These are phyloP conservation scores for Cephalotes varians DNA, from an alignment of 2,888 invertebrate genomes.

Conservation along the genomic window DNA sequence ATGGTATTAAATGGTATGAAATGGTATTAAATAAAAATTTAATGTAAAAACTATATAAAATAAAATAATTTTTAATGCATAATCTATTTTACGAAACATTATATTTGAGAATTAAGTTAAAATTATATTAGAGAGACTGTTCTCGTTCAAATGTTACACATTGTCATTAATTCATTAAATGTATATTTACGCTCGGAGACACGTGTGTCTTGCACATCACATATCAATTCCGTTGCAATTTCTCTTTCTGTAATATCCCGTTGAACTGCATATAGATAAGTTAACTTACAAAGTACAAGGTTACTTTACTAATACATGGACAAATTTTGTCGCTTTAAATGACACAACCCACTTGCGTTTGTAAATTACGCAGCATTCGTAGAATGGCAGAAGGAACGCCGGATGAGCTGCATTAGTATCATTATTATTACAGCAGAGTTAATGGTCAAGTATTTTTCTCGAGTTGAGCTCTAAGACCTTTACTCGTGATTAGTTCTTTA, in stretches of 20 bases:
- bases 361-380: conserved; percentile 81
- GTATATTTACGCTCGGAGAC: neutral
- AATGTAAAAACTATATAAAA: neutral
- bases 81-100: neutral
- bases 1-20: too few species aligned
- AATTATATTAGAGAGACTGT: too few species aligned
- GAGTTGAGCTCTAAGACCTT: conserved; percentile 47
- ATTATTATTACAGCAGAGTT: conserved; percentile 73
- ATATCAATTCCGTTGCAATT: conserved; percentile 13
- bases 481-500: conserved; percentile 24
- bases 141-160: neutral
- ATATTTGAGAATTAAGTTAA: neutral
- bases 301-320: conserved; percentile 40
- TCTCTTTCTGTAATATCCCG: conserved; percentile 9
- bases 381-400: conserved; percentile 81
- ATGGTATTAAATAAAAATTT: neutral
- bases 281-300: conserved; percentile 38
- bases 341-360: conserved; percentile 76
- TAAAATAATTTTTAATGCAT: neutral
- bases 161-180: neutral
- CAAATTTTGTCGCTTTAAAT: conserved; percentile 73
- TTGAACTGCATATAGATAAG: neutral
- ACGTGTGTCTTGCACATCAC: conserved; percentile 4
- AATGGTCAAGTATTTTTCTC: conserved; percentile 69
- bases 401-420: conserved; percentile 82